Evolutionary conservation across 2,113 vertebrate genomes (phyloP).

Genomic region (Prietella phreatophila): DNA sequence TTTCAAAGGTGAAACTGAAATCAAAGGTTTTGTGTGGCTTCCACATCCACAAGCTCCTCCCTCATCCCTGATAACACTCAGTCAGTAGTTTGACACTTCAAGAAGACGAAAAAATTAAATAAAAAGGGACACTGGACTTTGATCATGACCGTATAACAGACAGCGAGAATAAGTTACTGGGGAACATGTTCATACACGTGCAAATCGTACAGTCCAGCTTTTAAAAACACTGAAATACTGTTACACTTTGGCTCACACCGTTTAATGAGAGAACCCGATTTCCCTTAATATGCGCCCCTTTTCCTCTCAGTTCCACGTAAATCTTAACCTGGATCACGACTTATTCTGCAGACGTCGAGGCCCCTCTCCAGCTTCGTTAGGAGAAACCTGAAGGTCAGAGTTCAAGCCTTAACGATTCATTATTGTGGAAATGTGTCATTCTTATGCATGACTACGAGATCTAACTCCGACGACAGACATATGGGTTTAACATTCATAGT

Average conservation of each 20-base stretch:
- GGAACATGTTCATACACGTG: constrained; percentile 32
- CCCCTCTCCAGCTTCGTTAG: constrained; percentile 2
- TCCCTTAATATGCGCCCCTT: neutral
- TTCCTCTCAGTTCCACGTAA: neutral
- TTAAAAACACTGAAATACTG: constrained; percentile 40
- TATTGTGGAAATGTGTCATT: neutral
- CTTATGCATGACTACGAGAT: neutral
- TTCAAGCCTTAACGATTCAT: constrained; percentile 10
- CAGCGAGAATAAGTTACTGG: constrained; percentile 12
- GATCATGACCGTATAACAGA: constrained; percentile 30
- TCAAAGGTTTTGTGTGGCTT: neutral
- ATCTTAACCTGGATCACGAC: constrained; percentile 5
- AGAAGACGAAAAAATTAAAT: neutral
- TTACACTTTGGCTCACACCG: constrained; percentile 35
- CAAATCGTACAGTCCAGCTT: constrained; percentile 34
- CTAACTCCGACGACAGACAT: constrained; percentile 48
- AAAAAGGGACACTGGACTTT: constrained; percentile 1
- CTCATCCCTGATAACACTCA: neutral
- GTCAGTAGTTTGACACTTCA: constrained; percentile 12
- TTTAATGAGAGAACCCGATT: neutral
- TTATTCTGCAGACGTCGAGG: constrained; percentile 8
- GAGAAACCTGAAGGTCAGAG: constrained; percentile 12
- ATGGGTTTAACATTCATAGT: constrained; percentile 58
- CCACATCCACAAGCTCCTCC: neutral
- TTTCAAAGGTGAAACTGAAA: neutral